These are phyloP conservation scores for Ceratina australensis DNA, from an alignment of 1,140 invertebrate genomes.

Conservation along the genomic window DNA sequence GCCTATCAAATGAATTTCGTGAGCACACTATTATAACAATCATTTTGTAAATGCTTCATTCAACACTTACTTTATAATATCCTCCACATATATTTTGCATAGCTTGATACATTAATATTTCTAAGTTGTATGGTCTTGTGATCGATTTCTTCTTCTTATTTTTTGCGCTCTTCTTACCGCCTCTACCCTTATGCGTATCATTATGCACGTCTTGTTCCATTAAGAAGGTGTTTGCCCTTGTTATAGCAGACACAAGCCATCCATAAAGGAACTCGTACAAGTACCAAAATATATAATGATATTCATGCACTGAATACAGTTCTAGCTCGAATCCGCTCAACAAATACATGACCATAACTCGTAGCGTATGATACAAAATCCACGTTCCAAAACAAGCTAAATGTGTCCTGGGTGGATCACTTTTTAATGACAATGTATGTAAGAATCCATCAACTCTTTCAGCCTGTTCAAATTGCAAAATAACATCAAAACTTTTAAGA, in stretches of 20 bases:
- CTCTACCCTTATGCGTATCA: conserved; percentile 79
- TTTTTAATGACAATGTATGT: conserved; percentile 85
- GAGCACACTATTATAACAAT: not conserved
- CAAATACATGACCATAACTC: conserved; percentile 97
- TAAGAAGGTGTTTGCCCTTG: conserved; percentile 91
- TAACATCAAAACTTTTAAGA: not conserved
- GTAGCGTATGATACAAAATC: conserved; percentile 96
- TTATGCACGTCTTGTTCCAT: conserved; percentile 86
- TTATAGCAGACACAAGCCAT: conserved; percentile 94
- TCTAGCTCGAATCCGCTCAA: conserved; percentile 97
- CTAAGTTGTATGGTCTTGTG: conserved; percentile 87
- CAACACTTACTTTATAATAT: conserved; percentile 90
- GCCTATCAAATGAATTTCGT: conserved; percentile 79
- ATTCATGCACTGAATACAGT: conserved; percentile 97
- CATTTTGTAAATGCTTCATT: not conserved
- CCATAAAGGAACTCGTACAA: conserved; percentile 96
- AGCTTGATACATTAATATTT: conserved; percentile 93
- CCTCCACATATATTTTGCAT: conserved; percentile 96
- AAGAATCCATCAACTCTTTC: conserved; percentile 94
- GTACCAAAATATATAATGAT: conserved; percentile 98
- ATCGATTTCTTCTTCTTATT: conserved; percentile 86
- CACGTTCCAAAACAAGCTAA: conserved; percentile 96
- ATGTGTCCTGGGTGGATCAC: conserved; percentile 85
- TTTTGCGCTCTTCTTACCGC: conserved; percentile 81
- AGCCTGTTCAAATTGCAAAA: conserved; percentile 81